Evolutionary conservation across 1,140 invertebrate species (phyloP), one percentile per base, ranked within the genome.

Genomic region (Portunus trituberculatus): DNA sequence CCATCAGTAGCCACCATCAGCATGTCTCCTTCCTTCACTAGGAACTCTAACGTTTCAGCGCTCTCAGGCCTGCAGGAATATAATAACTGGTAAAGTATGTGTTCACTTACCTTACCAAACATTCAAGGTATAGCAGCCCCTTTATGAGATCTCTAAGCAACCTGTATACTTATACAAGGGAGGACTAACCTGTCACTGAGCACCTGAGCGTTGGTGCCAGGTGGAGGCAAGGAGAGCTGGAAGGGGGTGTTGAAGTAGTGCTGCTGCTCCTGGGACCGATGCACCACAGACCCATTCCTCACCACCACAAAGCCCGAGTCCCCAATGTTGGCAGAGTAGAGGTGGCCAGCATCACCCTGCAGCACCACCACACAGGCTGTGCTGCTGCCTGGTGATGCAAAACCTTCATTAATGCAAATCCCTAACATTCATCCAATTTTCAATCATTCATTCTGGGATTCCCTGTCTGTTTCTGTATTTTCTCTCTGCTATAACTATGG

Each of bases 201-300:
- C 29, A 98, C 98, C 98, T 99, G 97, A 99, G 99, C 98, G 96
- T 98, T 98, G 96, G 99, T 98, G 84, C 98, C 98, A 6, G 99
- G 98, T 29, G 99, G 99, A 86, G 99, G 98, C 96, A 99, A 97
- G 76, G 99, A 99, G 89, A 99, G 97, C 97, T 99, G 99, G 97
- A 99, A 99, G 10, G 99, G 99, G 46, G 99, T 99, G 97, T 99
- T 99, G 97, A 99, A 99, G 97, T 99, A 99, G 97, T 99, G 99
- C 96, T 99, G 99, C 97, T 99, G 99, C 97, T 99, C 99, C 96
- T 99, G 98, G 0, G 99, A 99, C 93, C 98, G 98, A 97, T 99
- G 98, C 31, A 99, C 98, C 25, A 99, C 98, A 96, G 98, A 97
- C 0, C 98, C 97, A 94, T 98, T 97, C 28, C 99, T 97, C 82